Base-by-base conservation (phyloP, 2,113 vertebrate genomes). In the Prionailurus viverrinus region DNA sequence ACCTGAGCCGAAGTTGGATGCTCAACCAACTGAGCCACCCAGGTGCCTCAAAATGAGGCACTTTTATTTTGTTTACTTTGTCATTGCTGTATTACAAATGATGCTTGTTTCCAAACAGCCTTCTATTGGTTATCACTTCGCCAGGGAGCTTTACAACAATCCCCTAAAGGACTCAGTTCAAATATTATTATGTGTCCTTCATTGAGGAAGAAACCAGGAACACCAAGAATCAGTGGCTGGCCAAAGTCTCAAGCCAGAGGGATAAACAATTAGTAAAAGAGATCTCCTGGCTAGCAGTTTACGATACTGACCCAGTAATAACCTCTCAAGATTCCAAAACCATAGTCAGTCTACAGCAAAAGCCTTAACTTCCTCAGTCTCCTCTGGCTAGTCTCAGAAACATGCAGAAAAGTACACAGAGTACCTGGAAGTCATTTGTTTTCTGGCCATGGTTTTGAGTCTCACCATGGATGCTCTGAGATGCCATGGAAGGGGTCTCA, bases 61-160 rank as follows among this genome's bases (percentile, higher is more conserved):
- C 25, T 89, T 88, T 78, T 78, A 83, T 89, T 96, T 76, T 55
- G 78, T 76, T 69, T 45, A 1, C 9, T 21, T 48, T 94, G 65
- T 58, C 55, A 27, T 65, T 27, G 33, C 29, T 78, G 36, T 91
- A 7, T 25, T 73, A n/a, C 4, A 68, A 15, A 69, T 82, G 12
- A 12, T 88, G 21, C 36, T 93, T 97, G 68, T 86, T 92, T 81
- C 79, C 58, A 68, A 93, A 90, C 8, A 63, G 45, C 63, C 53
- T 66, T 8, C 31, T 18, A 9, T 6, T 14, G 7, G 36, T 66
- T 87, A 73, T 41, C n/a, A 53, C 45, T 83, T 74, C 39, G 78
- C 41, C 31, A 58, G 33, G 41, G 41, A 51, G 69, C 29, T 95
- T 95, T 51, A 23, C 21, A 83, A 55, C 33, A 92, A 66, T 29